Evolutionary conservation across 2,113 vertebrate genomes (phyloP), one percentile per base, ranked within the genome.

Genomic region (Odocoileus virginianus): DNA sequence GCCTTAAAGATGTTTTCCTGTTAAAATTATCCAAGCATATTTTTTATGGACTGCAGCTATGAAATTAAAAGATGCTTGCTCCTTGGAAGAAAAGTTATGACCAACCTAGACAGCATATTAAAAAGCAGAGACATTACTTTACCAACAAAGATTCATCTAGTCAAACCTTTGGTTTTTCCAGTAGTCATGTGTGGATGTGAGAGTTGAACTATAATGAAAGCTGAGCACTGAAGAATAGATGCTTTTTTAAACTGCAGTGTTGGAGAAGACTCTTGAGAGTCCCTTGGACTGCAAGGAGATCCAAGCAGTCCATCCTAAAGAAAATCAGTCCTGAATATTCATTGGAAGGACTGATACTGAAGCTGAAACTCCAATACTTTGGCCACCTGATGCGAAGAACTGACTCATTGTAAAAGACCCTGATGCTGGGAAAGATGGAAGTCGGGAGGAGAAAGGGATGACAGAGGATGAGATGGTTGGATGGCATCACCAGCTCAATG

Each of bases 21-120:
- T 87, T 95, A 92, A 97, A 98, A 92, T 87, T 81, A 85, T n/a
- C 3, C 11, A 87, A 97, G 52, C 28, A 58, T 96, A 81, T 52
- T 83, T 94, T 97, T 94, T 71, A 71, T 71, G n/a, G n/a, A 71
- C 67, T 36, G 19, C 5, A 40, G 67, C 67, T n/a, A 71, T 40
- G n/a, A 71, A 40, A 71, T 40, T 71, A 71, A 40, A 71, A 71
- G 67, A 71, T 0, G 5, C n/a, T 71, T 71, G 9, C 67, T 71
- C 67, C 19, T 71, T 71, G 67, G n/a, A 36, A 71, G n/a, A 36
- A 23, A 71, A 71, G n/a, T 71, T 71, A 71, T 36, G 19, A 36
- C 64, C n/a, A 36, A 71, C 67, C 9, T 71, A 71, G n/a, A 71
- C n/a, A 71, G 67, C n/a, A 71, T 71, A 36, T 71, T 71, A 71